Base-by-base conservation (phyloP, 2,888 invertebrate species). In the Bedellia somnulentella region DNA sequence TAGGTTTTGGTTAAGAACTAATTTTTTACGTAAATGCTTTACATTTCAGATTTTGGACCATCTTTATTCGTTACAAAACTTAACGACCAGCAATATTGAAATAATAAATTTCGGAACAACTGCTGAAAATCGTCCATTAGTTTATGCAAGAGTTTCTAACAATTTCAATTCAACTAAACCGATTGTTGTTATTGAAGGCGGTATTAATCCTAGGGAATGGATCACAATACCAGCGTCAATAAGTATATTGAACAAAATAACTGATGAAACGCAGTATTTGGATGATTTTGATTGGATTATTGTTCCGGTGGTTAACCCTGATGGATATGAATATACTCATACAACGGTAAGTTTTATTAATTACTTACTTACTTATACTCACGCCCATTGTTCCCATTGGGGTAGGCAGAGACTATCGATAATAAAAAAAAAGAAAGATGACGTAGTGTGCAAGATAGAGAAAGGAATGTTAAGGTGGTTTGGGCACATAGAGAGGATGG, bases 281-380 rank as follows among this genome's bases (percentile, higher is more conserved):
- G 57, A 79, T 32, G 57, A 67, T 21, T 67, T 81, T 24, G 83
- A 86, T 42, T 87, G 85, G 82, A 77, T 79, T 37, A 52, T 85
- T n/a, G 48, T 86, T n/a, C 87, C 87, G 0, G 75, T 81, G 13
- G 43, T 82, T 15, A 88, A 88, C 53, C 86, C 87, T 4, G 87
- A 88, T 60, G 87, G 87, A 11, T 88, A 87, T 45, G 83, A 81
- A 49, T 85, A 78, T 52, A 78, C 82, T 1, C 80, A 80, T 46
- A 63, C 68, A 3, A 58, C 56, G 43, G 80, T 80, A 57, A 67
- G 73, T 63, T 29, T 15, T 16, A 12, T 27, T 16, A n/a, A 16
- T n/a, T n/a, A n/a, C n/a, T n/a, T n/a, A n/a, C n/a, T n/a, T n/a
- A n/a, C n/a, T n/a, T n/a, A n/a, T n/a, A n/a, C n/a, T n/a, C n/a